Percentiles rank a stretch among this genome's conserved stretches.
Conservation (phyloP, 2,888 invertebrate genomes). For the Papilio protenor region DNA sequence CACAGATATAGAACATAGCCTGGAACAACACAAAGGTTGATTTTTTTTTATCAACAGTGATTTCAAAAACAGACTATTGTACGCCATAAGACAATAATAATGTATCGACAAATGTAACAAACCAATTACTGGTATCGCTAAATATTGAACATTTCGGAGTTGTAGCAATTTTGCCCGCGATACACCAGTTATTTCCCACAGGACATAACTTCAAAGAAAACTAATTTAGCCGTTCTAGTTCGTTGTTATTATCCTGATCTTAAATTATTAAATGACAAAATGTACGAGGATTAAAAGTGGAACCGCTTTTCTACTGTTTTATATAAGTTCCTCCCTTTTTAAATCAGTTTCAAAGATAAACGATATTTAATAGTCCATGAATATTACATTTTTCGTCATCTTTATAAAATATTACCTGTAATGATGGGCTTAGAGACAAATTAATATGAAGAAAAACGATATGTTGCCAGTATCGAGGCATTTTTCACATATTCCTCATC, state of each 20-base stretch:
- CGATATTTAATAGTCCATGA: background rate
- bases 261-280: background rate
- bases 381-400: background rate
- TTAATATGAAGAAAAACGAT: conserved; percentile 6
- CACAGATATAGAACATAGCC: too few relatives aligned
- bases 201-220: conserved; percentile 21
- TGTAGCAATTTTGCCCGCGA: conserved; percentile 2
- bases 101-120: too few relatives aligned
- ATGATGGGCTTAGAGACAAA: conserved; percentile 1
- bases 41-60: too few relatives aligned
- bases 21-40: too few relatives aligned
- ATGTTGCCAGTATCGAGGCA: background rate
- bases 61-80: too few relatives aligned
- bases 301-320: background rate
- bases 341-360: background rate
- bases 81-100: too few relatives aligned
- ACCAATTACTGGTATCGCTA: conserved; percentile 4
- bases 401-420: background rate
- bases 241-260: background rate
- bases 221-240: conserved; percentile 20
- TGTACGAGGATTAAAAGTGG: background rate
- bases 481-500: conserved; percentile 12
- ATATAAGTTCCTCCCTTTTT: too few relatives aligned
- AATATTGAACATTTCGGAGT: conserved; percentile 15
- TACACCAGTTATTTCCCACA: conserved; percentile 14